These are phyloP conservation scores for Lasioglossum marginatum DNA, from an alignment of 2,888 invertebrate genomes.

Conservation along the genomic window DNA sequence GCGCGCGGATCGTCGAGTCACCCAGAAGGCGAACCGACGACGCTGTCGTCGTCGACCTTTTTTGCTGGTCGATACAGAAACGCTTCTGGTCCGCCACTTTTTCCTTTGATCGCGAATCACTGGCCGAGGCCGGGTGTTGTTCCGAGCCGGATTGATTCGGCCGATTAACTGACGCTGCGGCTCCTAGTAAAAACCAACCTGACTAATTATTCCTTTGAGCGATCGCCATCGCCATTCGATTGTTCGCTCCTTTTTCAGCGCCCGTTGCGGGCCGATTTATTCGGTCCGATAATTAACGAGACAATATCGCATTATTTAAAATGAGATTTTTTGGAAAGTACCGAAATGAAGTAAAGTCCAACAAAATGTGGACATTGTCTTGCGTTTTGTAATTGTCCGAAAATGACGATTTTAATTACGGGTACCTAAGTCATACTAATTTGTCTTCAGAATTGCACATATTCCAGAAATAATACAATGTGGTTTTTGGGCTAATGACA, in stretches of 20 bases:
- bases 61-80: constrained; percentile 51
- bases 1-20: constrained; percentile 61
- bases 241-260: neutral
- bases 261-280: neutral
- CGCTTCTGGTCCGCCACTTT: constrained; percentile 20
- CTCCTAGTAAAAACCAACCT: neutral
- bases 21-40: constrained; percentile 53
- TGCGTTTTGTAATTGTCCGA: too few relatives aligned
- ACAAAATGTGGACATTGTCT: too few relatives aligned
- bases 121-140: constrained; percentile 2
- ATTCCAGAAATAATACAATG: neutral
- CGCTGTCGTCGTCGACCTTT: constrained; percentile 41
- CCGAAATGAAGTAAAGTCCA: too few relatives aligned
- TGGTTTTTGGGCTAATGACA: neutral
- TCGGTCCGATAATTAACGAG: neutral
- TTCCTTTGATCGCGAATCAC: constrained; percentile 42
- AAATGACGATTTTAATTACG: too few relatives aligned
- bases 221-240: neutral
- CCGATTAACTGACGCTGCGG: neutral
- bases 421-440: too few relatives aligned
- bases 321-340: neutral
- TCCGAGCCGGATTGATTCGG: constrained; percentile 20
- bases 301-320: neutral
- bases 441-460: too few relatives aligned
- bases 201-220: constrained; percentile 10